These are phyloP conservation scores for Hyphantria cunea DNA, from an alignment of 1,140 invertebrate species.

Conservation along the genomic window DNA sequence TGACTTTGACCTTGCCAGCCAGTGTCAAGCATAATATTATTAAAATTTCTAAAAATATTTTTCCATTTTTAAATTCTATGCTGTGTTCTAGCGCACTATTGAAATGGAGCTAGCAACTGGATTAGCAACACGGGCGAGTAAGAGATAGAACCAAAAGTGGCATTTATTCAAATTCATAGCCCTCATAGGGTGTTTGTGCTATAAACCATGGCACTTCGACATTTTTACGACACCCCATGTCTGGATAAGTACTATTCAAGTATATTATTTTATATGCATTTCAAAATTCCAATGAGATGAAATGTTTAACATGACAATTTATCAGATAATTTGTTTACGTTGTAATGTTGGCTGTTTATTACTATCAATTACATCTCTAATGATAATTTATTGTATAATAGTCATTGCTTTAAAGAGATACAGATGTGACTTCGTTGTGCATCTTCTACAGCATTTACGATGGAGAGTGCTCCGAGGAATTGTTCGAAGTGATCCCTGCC, in stretches of 20 bases:
- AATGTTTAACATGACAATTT: conserved; percentile 34
- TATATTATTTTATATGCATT: conserved; percentile 47
- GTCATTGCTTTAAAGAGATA: too few relatives aligned
- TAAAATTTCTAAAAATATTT: neutral
- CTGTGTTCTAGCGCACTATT: neutral
- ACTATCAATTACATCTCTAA: neutral
- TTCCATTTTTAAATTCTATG: neutral
- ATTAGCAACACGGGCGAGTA: neutral
- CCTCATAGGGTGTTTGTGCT: conserved; percentile 31
- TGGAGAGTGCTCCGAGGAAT: too few relatives aligned
- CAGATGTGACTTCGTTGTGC: too few relatives aligned
- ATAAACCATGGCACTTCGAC: conserved; percentile 44
- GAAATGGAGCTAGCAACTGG: neutral
- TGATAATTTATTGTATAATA: too few relatives aligned
- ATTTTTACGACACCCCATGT: conserved; percentile 50
- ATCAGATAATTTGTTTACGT: neutral
- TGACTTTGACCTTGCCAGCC: neutral
- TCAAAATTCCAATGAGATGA: conserved; percentile 49
- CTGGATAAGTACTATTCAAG: conserved; percentile 32
- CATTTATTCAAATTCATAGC: conserved; percentile 20
- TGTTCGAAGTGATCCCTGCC: too few relatives aligned
- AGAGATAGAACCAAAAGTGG: conserved; percentile 5
- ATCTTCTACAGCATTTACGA: too few relatives aligned
- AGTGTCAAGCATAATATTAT: neutral
- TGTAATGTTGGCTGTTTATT: neutral